These are phyloP conservation scores for Odocoileus virginianus DNA, from an alignment of 2,113 vertebrate species.

Conservation along the genomic window DNA sequence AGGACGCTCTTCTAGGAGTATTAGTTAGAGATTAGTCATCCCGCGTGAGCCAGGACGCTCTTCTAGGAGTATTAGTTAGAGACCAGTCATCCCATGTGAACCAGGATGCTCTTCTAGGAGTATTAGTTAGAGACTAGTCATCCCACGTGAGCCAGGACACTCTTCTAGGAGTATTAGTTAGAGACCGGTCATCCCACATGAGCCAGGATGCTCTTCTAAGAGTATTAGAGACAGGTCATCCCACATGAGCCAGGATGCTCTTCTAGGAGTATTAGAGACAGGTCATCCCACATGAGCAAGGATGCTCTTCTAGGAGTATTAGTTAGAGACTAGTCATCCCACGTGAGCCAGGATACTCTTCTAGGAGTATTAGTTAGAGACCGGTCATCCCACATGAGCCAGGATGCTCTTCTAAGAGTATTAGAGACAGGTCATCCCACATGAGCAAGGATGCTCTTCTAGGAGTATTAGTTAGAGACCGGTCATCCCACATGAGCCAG, in stretches of 20 bases:
- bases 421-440: no score
- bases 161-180: background rate
- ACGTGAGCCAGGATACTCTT: no score
- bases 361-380: no score
- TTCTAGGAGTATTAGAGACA: background rate
- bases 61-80: background rate
- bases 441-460: no score
- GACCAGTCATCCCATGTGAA: background rate
- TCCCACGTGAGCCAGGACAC: background rate
- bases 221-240: background rate
- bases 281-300: no score
- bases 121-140: background rate
- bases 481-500: no score
- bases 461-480: no score
- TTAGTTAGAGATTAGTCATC: conserved; percentile 4
- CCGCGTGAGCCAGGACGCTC: background rate
- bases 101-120: background rate
- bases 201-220: background rate
- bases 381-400: no score
- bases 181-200: background rate
- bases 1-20: fast-evolving
- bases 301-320: no score
- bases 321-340: no score
- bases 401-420: no score
- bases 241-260: no score